Conservation (phyloP, 2,113 vertebrate genomes). For the Sorex araneus region DNA sequence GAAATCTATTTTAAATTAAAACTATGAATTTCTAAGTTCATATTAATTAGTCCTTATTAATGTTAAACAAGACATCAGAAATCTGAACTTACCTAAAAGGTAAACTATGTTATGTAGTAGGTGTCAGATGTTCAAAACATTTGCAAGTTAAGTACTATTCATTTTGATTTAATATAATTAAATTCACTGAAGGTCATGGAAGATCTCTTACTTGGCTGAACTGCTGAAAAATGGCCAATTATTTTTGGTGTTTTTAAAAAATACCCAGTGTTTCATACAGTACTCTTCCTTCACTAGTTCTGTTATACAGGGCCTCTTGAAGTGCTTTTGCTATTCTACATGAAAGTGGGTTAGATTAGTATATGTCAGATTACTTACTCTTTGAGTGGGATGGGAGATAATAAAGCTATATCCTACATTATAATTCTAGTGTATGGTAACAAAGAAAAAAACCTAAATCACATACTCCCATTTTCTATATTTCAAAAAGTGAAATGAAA, state of each 20-base stretch:
- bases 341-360: not conserved
- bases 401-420: not conserved
- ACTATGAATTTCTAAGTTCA: not conserved
- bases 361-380: not conserved
- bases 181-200: not conserved
- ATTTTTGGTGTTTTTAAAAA: slow-evolving; percentile 35
- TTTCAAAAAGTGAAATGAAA: not conserved
- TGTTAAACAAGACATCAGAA: not conserved
- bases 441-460: not conserved
- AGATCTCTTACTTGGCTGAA: not conserved
- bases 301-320: not conserved
- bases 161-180: slow-evolving; percentile 42
- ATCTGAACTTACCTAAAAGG: slow-evolving; percentile 20
- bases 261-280: not conserved
- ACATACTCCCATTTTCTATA: not conserved
- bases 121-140: slow-evolving; percentile 18
- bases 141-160: not conserved
- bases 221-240: slow-evolving; percentile 13
- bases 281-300: not conserved
- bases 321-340: not conserved
- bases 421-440: accelerated
- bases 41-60: slow-evolving; percentile 14
- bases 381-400: not conserved
- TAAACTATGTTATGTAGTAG: not conserved
- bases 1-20: slow-evolving; percentile 49